Evolutionary conservation across 2,888 invertebrate species (phyloP).

Genomic region (Dusona sp.): DNA sequence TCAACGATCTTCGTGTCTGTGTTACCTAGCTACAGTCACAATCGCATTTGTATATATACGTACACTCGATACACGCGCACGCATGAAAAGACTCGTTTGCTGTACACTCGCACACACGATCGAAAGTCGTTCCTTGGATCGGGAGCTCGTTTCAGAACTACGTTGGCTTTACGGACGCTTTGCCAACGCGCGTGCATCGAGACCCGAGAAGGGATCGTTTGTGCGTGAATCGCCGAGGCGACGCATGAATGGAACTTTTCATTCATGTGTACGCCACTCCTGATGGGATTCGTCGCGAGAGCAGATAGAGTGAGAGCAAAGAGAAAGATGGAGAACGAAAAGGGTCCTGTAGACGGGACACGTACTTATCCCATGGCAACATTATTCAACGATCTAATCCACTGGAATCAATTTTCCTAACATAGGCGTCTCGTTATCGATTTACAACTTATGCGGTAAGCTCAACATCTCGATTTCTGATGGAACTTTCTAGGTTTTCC

Average conservation of each 20-base stretch:
- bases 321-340: conserved; percentile 29
- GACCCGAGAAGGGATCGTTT: conserved; percentile 52
- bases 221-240: conserved; percentile 65
- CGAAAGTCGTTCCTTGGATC: conserved; percentile 57
- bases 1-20: conserved; percentile 49
- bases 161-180: conserved; percentile 36
- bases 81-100: conserved; percentile 24
- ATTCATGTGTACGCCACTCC: conserved; percentile 73
- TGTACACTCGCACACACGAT: conserved; percentile 24
- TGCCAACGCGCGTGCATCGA: conserved; percentile 45
- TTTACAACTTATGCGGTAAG: conserved; percentile 5
- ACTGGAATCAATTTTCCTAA: conserved; percentile 38
- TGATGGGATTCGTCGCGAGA: conserved; percentile 53
- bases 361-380: conserved; percentile 8
- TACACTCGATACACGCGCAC: neutral
- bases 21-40: conserved; percentile 18
- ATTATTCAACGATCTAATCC: conserved; percentile 36
- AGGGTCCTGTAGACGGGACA: conserved; percentile 39
- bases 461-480: neutral
- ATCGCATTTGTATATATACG: conserved; percentile 11
- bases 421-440: conserved; percentile 19
- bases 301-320: conserved; percentile 32
- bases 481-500: neutral
- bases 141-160: conserved; percentile 43
- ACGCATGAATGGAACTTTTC: conserved; percentile 79